Evolutionary conservation across 1,140 invertebrate genomes (phyloP).

Genomic region (Bombus cullumanus): DNA sequence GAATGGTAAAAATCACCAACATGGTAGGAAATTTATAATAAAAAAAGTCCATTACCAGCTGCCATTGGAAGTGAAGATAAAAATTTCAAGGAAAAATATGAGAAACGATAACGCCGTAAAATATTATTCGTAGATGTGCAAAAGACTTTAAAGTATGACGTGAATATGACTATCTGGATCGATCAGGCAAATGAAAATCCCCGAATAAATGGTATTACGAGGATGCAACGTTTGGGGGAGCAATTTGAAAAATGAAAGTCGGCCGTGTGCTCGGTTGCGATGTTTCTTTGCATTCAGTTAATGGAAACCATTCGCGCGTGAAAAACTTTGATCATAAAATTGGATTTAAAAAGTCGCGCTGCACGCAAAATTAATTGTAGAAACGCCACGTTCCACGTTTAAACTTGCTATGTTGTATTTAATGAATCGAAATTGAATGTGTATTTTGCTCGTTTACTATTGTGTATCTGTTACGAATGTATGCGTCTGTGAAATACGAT

Average conservation of each 20-base stretch:
- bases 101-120: neutral
- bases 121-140: neutral
- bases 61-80: no score
- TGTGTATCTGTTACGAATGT: no score
- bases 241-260: conserved; percentile 20
- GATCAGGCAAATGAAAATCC: neutral
- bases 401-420: neutral
- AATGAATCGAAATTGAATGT: neutral
- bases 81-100: neutral
- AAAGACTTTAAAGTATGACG: neutral
- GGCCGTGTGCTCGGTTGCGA: neutral
- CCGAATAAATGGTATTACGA: neutral
- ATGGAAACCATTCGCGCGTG: neutral
- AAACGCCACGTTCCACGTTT: neutral
- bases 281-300: conserved; percentile 11
- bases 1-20: no score
- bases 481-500: no score
- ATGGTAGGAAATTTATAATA: no score
- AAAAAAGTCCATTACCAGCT: no score
- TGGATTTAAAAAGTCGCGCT: neutral
- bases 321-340: conserved; percentile 21
- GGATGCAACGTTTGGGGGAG: neutral
- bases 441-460: neutral
- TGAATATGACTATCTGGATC: no score
- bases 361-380: conserved; percentile 2